A percentile compares a stretch with the other conserved stretches of the same genome.
Evolutionary conservation across 1,140 invertebrate species (phyloP).

Genomic region (Procambarus virginalis): DNA sequence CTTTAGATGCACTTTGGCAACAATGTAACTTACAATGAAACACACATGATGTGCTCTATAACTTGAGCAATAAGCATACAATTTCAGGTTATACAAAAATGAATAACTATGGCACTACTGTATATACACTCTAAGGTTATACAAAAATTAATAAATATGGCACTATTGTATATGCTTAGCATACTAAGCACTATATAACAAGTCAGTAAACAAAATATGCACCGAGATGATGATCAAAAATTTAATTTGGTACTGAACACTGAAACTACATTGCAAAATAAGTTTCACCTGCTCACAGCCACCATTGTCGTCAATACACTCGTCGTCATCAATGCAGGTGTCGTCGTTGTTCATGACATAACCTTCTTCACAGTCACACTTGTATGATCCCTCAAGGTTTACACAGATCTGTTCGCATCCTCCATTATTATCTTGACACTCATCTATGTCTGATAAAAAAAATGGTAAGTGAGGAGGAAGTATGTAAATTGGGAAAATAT

Average conservation of each 20-base stretch:
- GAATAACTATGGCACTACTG: too few species aligned
- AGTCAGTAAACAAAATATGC: too few species aligned
- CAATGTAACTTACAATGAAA: too few species aligned
- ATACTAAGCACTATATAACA: too few species aligned
- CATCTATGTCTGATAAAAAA: constrained; percentile 71
- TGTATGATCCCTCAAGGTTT: constrained; percentile 73
- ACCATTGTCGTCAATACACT: constrained; percentile 72
- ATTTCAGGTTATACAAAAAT: too few species aligned
- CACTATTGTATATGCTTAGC: too few species aligned
- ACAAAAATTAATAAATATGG: too few species aligned
- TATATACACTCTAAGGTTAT: too few species aligned
- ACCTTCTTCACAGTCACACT: constrained; percentile 73
- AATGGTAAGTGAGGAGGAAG: background rate
- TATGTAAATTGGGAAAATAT: background rate
- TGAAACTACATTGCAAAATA: background rate
- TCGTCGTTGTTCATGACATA: constrained; percentile 69
- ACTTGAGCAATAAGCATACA: too few species aligned
- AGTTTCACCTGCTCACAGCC: constrained; percentile 84
- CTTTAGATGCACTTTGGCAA: too few species aligned
- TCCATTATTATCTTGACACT: constrained; percentile 73
- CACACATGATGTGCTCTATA: too few species aligned
- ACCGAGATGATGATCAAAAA: too few species aligned
- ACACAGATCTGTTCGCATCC: constrained; percentile 73
- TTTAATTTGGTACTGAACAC: background rate
- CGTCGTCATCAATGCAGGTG: constrained; percentile 73